Evolutionary conservation across 1,140 invertebrate species (phyloP).

Genomic region (Mamestra configurata): DNA sequence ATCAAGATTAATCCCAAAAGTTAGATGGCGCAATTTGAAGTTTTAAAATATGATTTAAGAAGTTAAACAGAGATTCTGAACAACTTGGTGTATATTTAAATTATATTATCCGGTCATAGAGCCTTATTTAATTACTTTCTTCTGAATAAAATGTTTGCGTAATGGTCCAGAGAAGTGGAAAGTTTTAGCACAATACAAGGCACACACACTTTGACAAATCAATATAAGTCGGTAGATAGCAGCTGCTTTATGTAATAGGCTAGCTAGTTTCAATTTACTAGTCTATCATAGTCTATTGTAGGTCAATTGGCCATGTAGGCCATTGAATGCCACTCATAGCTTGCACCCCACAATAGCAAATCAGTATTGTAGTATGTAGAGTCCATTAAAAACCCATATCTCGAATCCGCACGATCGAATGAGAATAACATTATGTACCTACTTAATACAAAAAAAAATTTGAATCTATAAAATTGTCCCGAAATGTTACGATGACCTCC

Average conservation of each 20-base stretch:
- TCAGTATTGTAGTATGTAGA: too few species aligned
- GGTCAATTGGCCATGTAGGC: neutral
- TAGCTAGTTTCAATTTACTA: neutral
- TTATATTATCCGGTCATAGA: slow-evolving; percentile 33
- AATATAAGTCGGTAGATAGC: too few species aligned
- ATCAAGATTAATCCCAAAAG: slow-evolving; percentile 36
- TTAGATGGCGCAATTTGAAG: slow-evolving; percentile 32
- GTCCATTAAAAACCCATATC: too few species aligned
- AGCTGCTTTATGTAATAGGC: too few species aligned
- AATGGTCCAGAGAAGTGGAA: neutral
- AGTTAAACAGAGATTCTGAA: slow-evolving; percentile 30
- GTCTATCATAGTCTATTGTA: neutral
- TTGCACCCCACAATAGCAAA: too few species aligned
- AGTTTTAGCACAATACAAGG: too few species aligned
- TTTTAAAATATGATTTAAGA: slow-evolving; percentile 42
- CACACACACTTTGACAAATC: too few species aligned
- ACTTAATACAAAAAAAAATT: too few species aligned
- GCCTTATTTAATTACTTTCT: slow-evolving; percentile 29
- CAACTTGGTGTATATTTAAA: slow-evolving; percentile 36
- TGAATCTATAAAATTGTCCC: too few species aligned
- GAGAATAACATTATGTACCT: too few species aligned
- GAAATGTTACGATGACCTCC: too few species aligned
- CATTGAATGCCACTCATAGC: neutral
- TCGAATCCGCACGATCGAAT: too few species aligned
- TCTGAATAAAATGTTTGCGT: slow-evolving; percentile 22